Base-by-base conservation (phyloP, 2,797 vertebrate species). In the Podargus strigoides region DNA sequence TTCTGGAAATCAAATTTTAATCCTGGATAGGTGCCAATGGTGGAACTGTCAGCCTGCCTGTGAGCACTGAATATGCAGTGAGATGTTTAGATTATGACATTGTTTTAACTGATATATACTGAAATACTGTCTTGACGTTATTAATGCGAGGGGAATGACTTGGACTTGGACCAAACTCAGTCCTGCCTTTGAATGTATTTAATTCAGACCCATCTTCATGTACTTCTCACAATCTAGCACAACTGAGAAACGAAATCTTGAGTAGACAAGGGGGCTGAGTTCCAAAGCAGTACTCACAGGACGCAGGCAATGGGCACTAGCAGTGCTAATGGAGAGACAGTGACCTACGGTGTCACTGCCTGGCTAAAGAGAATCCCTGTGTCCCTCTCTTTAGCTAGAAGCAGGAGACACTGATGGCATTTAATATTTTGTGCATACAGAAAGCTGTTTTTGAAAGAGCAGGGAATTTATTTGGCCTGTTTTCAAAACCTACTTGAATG, bases 401-500 rank as follows among this genome's bases (percentile, higher is more conserved):
- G 30, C 41, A 85, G 53, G 39, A 93, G 44, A 23, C 20, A 12
- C 30, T 62, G 42, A 7, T 75, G 68, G 6, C 26, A 34, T 68
- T 91, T 78, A 67, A 34, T 72, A 67, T 39, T 80, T 62, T 47
- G 23, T 59, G 24, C 9, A 4, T 49, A 55, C 56, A 78, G n/a
- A 66, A 59, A 80, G 14, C 30, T 78, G 23, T 67, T 95, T 89
- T 83, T 30, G 32, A 75, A 93, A 55, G 7, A 75, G 10, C 17
- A 46, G 44, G 55, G 76, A 70, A 67, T 55, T 37, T 8, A 59
- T 81, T n/a, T 69, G 59, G 52, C 8, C 5, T 69, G 8, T 59
- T 94, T 94, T 84, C 82, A 66, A 84, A 84, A 44, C 13, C 27
- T 41, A 4, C 39, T 84, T 72, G 66, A 90, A 78, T 23, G 20